Conservation (phyloP, 1,140 invertebrate genomes). For the Bombus turneri region DNA sequence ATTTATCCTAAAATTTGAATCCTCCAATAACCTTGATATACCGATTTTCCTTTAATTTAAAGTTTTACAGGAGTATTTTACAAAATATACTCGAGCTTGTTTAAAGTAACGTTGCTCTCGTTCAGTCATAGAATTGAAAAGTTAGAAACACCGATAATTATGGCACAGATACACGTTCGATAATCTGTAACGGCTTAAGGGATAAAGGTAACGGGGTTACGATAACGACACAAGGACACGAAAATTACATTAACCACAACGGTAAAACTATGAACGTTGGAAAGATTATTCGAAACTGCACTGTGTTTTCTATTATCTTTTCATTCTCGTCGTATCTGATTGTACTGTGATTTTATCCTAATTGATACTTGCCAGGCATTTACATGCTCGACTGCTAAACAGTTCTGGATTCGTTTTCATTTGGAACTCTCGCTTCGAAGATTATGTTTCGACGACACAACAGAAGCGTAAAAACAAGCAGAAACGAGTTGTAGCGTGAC, state of each 20-base stretch:
- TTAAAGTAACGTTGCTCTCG: background rate
- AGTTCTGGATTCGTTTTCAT: background rate
- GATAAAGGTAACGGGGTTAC: background rate
- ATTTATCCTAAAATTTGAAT: background rate
- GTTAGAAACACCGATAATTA: background rate
- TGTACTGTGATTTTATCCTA: accelerated
- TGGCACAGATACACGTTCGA: too few relatives aligned
- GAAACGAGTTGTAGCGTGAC: conserved; percentile 34
- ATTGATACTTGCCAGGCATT: background rate
- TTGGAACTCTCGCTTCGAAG: background rate
- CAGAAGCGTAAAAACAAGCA: conserved; percentile 20
- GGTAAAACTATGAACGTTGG: background rate
- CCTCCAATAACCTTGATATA: too few relatives aligned
- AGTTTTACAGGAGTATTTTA: background rate
- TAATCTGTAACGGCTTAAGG: background rate
- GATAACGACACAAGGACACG: background rate
- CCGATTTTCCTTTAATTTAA: background rate
- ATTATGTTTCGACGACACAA: background rate
- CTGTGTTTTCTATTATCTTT: background rate
- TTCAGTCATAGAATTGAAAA: background rate
- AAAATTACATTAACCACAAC: background rate
- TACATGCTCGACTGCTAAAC: background rate
- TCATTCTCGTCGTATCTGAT: background rate
- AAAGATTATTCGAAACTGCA: background rate
- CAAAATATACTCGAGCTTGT: background rate